phyloP scores from a whole-genome alignment of 2,888 invertebrate species.

The Lathronympha strigana region DNA sequence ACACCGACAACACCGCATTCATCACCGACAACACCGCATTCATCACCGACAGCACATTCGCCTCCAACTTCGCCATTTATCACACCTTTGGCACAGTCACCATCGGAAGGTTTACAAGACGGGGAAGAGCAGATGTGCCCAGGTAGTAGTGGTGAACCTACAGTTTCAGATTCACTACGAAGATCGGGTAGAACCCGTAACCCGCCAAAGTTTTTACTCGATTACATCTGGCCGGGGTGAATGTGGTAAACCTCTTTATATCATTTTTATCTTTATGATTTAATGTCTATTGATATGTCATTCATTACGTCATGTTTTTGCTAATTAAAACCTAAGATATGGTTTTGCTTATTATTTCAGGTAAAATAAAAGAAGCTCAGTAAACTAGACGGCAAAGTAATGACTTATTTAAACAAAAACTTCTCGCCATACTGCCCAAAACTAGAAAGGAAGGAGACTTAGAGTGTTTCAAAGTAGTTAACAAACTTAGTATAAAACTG shows the following conservation, averaged over 20 bases:
- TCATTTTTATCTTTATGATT: background rate
- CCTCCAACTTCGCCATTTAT: background rate
- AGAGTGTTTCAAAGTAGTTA: conserved; percentile 7
- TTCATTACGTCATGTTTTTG: background rate
- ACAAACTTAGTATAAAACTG: conserved; percentile 8
- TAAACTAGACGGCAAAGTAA: too few species aligned
- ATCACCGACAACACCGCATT: background rate
- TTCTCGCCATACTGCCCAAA: background rate
- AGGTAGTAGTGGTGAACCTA: background rate
- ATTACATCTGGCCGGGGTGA: background rate
- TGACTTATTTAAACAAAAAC: too few species aligned
- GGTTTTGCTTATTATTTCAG: too few species aligned
- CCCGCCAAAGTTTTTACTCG: background rate
- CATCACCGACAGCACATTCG: background rate
- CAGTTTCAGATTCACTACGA: background rate
- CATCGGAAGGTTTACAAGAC: conserved; percentile 2
- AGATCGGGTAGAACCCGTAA: background rate
- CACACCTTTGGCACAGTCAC: background rate
- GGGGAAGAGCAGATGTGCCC: background rate
- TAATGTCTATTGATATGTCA: background rate
- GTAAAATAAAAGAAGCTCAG: too few species aligned
- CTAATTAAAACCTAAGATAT: background rate
- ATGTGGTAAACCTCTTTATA: background rate
- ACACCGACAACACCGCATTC: background rate
- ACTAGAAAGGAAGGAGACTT: conserved; percentile 4